Evolutionary conservation across 2,113 vertebrate species (phyloP), one percentile per base, ranked within the genome.

Genomic region (Saguinus imperator): DNA sequence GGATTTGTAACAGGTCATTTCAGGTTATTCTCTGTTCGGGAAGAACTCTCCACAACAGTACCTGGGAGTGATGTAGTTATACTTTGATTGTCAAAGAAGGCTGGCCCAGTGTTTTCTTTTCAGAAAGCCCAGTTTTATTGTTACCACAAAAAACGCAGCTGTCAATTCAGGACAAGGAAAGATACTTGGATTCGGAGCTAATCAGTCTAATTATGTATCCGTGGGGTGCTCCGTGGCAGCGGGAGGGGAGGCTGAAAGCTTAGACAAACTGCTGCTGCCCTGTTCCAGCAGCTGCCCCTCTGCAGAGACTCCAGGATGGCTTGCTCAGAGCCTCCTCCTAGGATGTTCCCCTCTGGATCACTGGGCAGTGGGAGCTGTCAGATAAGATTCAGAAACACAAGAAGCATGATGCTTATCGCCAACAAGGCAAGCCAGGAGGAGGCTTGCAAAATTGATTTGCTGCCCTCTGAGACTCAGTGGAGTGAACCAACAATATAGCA

Each of bases 191-290:
- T 52, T 93, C 61, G 45, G 79, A 45, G 23, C n/a, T 75, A 68
- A 75, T 64, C 55, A 87, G 58, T 21, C 73, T 91, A 79, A 57
- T 68, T 23, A 21, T 32, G 76, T 8, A 35, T 37, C 73, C 37
- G 0, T 4, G 29, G 66, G 35, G 58, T 29, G n/a, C 37, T 58
- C 23, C 0, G 0, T 35, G 29, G 12, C 25, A 8, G 16, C 7
- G 7, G 10, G 6, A 8, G 0, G 25, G 48, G 29, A 23, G 29
- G 57, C 40, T 5, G 84, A 17, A 45, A 35, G 76, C 6, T 1
- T 1, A 55, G 43, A 50, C 20, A 40, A n/a, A 37, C 0, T 1
- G 61, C 68, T 40, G 7, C 12, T 3, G 14, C 17, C 29, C 23
- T 35, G 20, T 9, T 6, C 8, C 23, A 0, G 21, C 57, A 48